These are phyloP conservation scores for Thunnus maccoyii DNA, from an alignment of 2,113 vertebrate genomes.

Conservation along the genomic window DNA sequence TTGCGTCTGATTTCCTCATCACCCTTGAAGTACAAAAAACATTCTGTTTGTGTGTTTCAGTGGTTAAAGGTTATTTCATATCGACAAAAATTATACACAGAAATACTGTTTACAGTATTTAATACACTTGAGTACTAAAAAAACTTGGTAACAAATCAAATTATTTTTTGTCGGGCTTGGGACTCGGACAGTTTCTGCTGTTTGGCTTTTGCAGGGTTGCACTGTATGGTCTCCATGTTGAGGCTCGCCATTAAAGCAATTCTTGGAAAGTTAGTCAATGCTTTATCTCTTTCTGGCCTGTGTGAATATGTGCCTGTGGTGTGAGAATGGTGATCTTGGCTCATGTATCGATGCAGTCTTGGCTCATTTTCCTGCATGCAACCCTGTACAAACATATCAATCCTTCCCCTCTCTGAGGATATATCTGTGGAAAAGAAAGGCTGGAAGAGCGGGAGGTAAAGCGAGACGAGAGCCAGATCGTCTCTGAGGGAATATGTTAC, in stretches of 20 bases:
- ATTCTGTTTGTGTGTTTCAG: not conserved
- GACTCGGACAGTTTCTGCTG: slow-evolving; percentile 1
- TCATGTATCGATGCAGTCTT: slow-evolving; percentile 46
- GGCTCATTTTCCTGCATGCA: slow-evolving; percentile 56
- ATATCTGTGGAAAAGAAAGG: slow-evolving; percentile 48
- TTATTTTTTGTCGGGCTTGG: not conserved
- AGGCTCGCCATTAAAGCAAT: slow-evolving; percentile 17
- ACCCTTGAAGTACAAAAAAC: not conserved
- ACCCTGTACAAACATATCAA: slow-evolving; percentile 73
- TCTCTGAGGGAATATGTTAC: slow-evolving; percentile 60
- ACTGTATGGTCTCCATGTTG: slow-evolving; percentile 1
- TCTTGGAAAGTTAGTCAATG: slow-evolving; percentile 51
- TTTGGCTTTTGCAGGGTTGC: not conserved
- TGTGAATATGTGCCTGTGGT: slow-evolving; percentile 67
- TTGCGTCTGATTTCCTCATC: not conserved
- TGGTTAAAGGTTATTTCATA: not conserved
- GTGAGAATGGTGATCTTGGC: slow-evolving; percentile 77
- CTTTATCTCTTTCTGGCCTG: slow-evolving; percentile 51
- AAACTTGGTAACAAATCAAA: not conserved
- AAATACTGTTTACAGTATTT: not conserved
- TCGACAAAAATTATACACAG: not conserved
- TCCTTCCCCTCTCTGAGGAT: slow-evolving; percentile 56
- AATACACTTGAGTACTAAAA: not conserved
- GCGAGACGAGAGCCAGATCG: slow-evolving; percentile 38
- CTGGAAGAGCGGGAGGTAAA: slow-evolving; percentile 35